These are phyloP conservation scores for Pharmacophagus antenor DNA, from an alignment of 2,888 invertebrate genomes.

Conservation along the genomic window DNA sequence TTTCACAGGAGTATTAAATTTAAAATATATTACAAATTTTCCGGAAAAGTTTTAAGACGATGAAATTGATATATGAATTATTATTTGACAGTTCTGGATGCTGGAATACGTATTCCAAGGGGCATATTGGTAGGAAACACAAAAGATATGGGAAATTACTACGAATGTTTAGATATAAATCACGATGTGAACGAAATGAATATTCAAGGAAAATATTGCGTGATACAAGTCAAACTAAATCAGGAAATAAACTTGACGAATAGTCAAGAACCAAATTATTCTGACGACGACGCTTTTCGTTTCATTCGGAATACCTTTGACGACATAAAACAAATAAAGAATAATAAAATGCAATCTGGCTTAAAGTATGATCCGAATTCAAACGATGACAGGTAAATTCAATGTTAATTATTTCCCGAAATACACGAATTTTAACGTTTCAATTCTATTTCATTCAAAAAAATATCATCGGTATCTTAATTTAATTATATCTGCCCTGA, in stretches of 20 bases:
- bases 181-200: slow-evolving; percentile 38
- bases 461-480: too few species aligned
- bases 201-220: slow-evolving; percentile 70
- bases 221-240: slow-evolving; percentile 45
- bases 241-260: slow-evolving; percentile 38
- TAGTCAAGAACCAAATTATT: slow-evolving; percentile 5
- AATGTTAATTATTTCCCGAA: too few species aligned
- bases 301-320: not conserved
- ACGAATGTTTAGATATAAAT: slow-evolving; percentile 52
- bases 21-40: not conserved
- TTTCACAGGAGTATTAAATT: not conserved
- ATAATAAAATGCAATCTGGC: not conserved
- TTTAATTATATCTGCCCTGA: too few species aligned
- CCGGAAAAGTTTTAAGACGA: not conserved
- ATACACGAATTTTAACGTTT: too few species aligned
- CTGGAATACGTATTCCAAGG: slow-evolving; percentile 63
- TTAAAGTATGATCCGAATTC: slow-evolving; percentile 8
- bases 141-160: slow-evolving; percentile 63
- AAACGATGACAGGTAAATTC: slow-evolving; percentile 29
- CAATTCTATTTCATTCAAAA: too few species aligned
- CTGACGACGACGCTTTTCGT: not conserved
- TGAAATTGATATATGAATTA: too few species aligned
- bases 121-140: slow-evolving; percentile 60
- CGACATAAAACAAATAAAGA: not conserved
- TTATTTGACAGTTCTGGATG: slow-evolving; percentile 60